A percentile compares a stretch with the other conserved stretches of the same genome.
Evolutionary conservation across 2,888 invertebrate genomes (phyloP).

Genomic region (Drosophila kambysellisi): DNA sequence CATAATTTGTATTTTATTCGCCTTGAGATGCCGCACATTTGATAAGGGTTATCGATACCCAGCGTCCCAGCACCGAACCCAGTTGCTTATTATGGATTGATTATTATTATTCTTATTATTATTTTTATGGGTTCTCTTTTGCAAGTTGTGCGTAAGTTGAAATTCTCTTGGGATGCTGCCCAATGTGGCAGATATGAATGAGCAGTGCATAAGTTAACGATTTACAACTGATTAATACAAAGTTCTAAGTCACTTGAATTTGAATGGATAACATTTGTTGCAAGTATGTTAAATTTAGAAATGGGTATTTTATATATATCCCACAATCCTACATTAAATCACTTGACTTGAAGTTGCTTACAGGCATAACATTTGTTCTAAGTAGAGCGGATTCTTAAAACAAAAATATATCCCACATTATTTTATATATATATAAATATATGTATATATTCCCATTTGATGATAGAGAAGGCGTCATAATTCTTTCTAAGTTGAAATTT

Average conservation of each 20-base stretch:
- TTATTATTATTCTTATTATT: constrained; percentile 12
- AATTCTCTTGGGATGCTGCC: constrained; percentile 37
- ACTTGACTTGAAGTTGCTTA: background rate
- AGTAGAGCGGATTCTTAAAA: background rate
- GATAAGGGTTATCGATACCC: constrained; percentile 73
- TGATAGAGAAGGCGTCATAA: constrained; percentile 11
- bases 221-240: background rate
- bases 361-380: background rate
- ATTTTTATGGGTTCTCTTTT: background rate
- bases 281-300: background rate
- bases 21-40: constrained; percentile 65
- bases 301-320: background rate
- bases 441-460: background rate
- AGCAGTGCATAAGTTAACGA: background rate
- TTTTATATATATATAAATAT: background rate
- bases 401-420: background rate
- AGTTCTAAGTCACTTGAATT: background rate
- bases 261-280: background rate
- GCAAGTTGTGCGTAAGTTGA: constrained; percentile 37
- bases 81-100: constrained; percentile 56
- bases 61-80: constrained; percentile 26
- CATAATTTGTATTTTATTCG: constrained; percentile 73
- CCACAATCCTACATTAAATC: background rate
- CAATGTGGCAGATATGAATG: constrained; percentile 1
- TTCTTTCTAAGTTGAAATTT: constrained; percentile 48